Evolutionary conservation across 2,113 vertebrate genomes (phyloP).

Genomic region (Motacilla alba): DNA sequence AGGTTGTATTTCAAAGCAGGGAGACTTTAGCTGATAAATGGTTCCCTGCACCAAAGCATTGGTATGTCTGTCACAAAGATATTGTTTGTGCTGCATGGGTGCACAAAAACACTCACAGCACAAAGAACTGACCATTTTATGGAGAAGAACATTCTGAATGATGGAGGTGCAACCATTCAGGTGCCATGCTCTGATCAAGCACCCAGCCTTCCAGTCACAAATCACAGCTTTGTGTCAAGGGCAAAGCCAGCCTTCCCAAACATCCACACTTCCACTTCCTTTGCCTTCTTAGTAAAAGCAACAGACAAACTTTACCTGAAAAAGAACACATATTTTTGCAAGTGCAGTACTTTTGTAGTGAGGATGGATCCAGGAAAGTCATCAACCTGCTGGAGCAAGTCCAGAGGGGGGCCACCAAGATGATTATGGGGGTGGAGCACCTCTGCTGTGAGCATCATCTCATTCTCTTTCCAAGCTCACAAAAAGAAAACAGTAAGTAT

Average conservation of each 20-base stretch:
- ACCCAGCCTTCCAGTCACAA: neutral
- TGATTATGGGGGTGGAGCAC: neutral
- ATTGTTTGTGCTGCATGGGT: neutral
- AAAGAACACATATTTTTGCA: neutral
- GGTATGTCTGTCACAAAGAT: neutral
- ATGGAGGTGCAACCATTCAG: rapidly evolving
- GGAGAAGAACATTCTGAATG: neutral
- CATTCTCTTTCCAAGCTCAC: neutral
- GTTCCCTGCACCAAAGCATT: neutral
- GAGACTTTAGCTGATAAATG: neutral
- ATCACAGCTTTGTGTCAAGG: neutral
- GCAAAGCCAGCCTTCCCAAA: neutral
- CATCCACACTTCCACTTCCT: neutral
- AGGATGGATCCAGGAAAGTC: neutral
- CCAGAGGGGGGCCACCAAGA: neutral
- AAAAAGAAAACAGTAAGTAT: neutral
- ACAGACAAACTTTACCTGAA: neutral
- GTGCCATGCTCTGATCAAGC: neutral
- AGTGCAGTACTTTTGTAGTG: neutral
- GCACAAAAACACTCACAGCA: neutral
- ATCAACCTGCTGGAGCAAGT: neutral
- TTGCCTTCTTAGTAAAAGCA: neutral
- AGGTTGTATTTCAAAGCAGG: neutral
- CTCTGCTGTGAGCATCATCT: neutral
- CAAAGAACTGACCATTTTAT: neutral